Evolutionary conservation across 1,140 invertebrate species (phyloP).

Genomic region (Eubasilissa regina): DNA sequence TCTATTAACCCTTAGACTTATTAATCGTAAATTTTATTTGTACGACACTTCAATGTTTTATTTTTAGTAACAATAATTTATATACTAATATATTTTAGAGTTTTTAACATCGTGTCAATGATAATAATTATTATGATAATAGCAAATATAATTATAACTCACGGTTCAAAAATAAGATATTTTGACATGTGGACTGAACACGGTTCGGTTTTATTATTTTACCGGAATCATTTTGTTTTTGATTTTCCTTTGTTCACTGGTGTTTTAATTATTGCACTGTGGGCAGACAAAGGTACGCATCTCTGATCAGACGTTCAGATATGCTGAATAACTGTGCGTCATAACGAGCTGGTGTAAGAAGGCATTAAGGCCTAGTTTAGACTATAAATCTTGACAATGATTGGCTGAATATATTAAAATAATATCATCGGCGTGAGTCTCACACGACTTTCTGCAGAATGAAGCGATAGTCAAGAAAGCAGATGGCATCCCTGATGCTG

Average conservation of each 20-base stretch:
- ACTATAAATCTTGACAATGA: conserved; percentile 13
- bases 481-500: too few species aligned
- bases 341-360: conserved; percentile 16
- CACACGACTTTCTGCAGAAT: too few species aligned
- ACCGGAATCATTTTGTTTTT: neutral
- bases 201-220: neutral
- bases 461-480: too few species aligned
- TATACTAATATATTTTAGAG: too few species aligned
- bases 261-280: conserved; percentile 37
- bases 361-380: conserved; percentile 18
- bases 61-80: too few species aligned
- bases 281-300: conserved; percentile 23
- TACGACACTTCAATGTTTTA: too few species aligned
- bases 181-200: too few species aligned
- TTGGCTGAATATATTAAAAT: conserved; percentile 9
- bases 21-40: too few species aligned
- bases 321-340: neutral
- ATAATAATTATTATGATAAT: too few species aligned
- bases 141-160: neutral
- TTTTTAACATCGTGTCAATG: too few species aligned
- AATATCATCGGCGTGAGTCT: too few species aligned
- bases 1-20: too few species aligned
- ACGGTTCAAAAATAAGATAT: neutral
- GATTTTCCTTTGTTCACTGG: conserved; percentile 26
- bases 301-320: conserved; percentile 12